phyloP scores from a whole-genome alignment of 2,797 vertebrate species.

The Gobio occitaniae region DNA sequence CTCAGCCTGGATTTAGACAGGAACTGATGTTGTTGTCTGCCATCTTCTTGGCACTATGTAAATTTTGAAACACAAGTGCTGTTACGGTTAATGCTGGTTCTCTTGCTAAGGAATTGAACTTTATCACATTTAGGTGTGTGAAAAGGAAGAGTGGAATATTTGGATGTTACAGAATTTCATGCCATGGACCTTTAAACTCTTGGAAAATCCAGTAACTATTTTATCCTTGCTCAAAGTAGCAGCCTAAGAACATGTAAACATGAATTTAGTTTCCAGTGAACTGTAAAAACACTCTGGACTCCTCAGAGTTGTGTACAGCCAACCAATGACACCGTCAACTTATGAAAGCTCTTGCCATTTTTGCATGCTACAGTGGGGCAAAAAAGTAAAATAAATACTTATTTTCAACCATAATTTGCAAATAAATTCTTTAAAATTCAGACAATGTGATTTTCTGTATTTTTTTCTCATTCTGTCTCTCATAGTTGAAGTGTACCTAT shows the following conservation, averaged over 20 bases:
- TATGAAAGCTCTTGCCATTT: neutral
- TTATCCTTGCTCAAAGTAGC: neutral
- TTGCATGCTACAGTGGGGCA: neutral
- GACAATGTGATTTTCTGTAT: too few species aligned
- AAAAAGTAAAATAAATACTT: too few species aligned
- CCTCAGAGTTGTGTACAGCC: neutral
- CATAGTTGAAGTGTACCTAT: too few species aligned
- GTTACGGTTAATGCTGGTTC: slow-evolving; percentile 36
- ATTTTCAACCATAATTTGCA: too few species aligned
- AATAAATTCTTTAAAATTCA: too few species aligned
- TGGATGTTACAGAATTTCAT: neutral
- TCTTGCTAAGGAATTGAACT: slow-evolving; percentile 16
- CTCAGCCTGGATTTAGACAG: slow-evolving; percentile 42
- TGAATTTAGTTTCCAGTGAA: neutral
- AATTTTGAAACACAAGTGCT: slow-evolving; percentile 31
- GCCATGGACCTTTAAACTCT: neutral
- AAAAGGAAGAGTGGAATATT: neutral
- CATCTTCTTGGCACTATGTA: slow-evolving; percentile 32
- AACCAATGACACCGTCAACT: neutral
- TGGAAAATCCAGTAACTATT: neutral
- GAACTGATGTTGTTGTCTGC: slow-evolving; percentile 51
- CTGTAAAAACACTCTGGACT: neutral
- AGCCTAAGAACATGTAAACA: neutral
- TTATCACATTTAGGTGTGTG: neutral
- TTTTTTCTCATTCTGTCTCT: too few species aligned